Evolutionary conservation across 2,797 vertebrate species (phyloP), one percentile per base, ranked within the genome.

Genomic region (Acanthornis magna): DNA sequence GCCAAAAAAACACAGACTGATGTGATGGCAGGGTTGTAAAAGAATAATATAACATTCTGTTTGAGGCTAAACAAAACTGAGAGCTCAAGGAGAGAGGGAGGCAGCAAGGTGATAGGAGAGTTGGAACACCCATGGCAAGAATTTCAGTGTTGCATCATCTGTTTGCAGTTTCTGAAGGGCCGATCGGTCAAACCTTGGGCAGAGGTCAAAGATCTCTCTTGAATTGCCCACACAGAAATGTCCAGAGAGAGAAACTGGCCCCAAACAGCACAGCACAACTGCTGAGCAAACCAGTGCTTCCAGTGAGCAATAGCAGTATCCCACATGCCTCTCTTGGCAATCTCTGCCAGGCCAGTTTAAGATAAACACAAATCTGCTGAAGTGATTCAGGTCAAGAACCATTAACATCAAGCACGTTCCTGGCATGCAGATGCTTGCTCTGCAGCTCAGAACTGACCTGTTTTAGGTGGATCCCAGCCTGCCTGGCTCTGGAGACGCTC

Each of bases 321-420:
- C 32, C 61, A 65, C 14, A 4, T 23, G 40, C 75, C 84, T 89
- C 85, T 72, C 72, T 53, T 78, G 82, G 68, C 68, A 84, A 70
- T 27, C 34, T 75, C 89, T 88, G 79, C 62, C 93, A 89, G 72
- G 68, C 29, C 38, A 67, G 57, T 32, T 68, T 61, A 88, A 95
- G 72, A 88, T 43, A 92, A 93, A 92, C 75, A 89, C 36, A 80
- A 58, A 80, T 50, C 43, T 45, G 74, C 53, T 82, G 71, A 73
- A 89, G 88, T 72, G 40, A 88, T 50, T 88, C 47, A 20, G 19
- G 48, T 82, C 85, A 93, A 88, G 73, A 88, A 60, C 25, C 55
- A 60, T 81, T 47, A 86, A 34, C 57, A 91, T 79, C 88, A 84
- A 93, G 71, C 53, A 54, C 0, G 1, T 36, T 89, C 62, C 77